Evolutionary conservation across 2,113 vertebrate species (phyloP), one percentile per base, ranked within the genome.

Genomic region (Indicator maculatus): DNA sequence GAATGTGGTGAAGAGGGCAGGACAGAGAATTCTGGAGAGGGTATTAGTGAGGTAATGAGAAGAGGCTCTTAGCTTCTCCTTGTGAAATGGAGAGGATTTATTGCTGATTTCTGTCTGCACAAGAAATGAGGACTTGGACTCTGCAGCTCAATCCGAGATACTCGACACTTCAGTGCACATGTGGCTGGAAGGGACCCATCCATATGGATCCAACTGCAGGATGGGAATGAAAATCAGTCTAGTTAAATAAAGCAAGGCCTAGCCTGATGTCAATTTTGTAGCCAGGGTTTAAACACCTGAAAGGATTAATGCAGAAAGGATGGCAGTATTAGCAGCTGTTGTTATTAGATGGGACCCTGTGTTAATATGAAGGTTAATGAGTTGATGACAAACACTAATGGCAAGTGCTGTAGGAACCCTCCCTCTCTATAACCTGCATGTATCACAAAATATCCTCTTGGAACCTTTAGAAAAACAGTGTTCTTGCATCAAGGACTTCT

Each of bases 321-420:
- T 0, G 18, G 79, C 24, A 41, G 67, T 53, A 67, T 38, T 66
- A 23, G 64, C 26, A 70, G 77, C 50, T 63, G 4, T 60, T 26
- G n/a, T 73, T 88, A 52, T n/a, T 88, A 77, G 85, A 38, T 70
- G 56, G 66, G 78, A 79, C 75, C 83, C 45, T 44, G 56, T 74
- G 38, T 86, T 91, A 70, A 91, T 91, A 71, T 61, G 85, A 67
- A 80, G 75, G 75, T 72, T 86, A 77, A 72, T 23, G 15, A 87
- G 71, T 85, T 87, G 31, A 79, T 91, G 91, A 80, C 65, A 83
- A 24, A 80, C 1, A 9, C 72, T 85, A 33, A 33, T 73, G 77
- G 83, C 86, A 85, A 41, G 38, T 55, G 0, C 59, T 79, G 63
- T 56, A 50, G 73, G 64, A 59, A 58, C 31, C 59, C n/a, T 86